These are phyloP conservation scores for Enteromius afrohamiltoni DNA, from an alignment of 2,797 vertebrate species.

Conservation along the genomic window DNA sequence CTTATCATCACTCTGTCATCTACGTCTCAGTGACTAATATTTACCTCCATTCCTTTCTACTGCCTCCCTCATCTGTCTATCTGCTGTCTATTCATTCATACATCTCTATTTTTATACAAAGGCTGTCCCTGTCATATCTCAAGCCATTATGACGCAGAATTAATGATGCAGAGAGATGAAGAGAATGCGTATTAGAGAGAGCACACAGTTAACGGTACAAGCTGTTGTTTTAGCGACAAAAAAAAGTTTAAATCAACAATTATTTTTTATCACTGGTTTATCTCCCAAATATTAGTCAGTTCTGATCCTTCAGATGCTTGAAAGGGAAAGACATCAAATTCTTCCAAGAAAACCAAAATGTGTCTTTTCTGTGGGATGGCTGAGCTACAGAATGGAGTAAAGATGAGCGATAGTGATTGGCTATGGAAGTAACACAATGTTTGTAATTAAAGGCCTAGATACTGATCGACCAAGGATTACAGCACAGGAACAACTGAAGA, in stretches of 20 bases:
- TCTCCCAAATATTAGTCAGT: not conserved
- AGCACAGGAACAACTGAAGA: not conserved
- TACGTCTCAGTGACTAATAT: constrained; percentile 58
- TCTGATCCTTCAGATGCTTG: not conserved
- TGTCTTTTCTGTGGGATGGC: not conserved
- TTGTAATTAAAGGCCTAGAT: constrained; percentile 6
- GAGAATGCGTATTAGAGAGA: constrained; percentile 21
- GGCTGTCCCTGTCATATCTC: constrained; percentile 60
- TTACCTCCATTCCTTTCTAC: constrained; percentile 48
- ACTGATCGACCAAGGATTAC: not conserved
- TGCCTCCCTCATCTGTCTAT: constrained; percentile 59
- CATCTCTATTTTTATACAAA: constrained; percentile 67
- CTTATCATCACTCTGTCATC: constrained; percentile 62
- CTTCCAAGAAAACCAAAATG: not conserved
- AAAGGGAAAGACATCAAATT: not conserved
- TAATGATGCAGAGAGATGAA: constrained; percentile 52
- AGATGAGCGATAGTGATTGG: not conserved
- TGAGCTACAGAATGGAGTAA: not conserved
- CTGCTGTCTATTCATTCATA: constrained; percentile 63
- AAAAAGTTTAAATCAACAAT: not conserved
- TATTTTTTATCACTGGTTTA: not conserved
- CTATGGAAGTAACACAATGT: constrained; percentile 15
- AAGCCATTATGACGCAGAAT: constrained; percentile 71
- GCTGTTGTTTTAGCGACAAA: not conserved
- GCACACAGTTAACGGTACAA: not conserved